Evolutionary conservation across 2,888 invertebrate species (phyloP).

Genomic region (Tiliacea citrago): DNA sequence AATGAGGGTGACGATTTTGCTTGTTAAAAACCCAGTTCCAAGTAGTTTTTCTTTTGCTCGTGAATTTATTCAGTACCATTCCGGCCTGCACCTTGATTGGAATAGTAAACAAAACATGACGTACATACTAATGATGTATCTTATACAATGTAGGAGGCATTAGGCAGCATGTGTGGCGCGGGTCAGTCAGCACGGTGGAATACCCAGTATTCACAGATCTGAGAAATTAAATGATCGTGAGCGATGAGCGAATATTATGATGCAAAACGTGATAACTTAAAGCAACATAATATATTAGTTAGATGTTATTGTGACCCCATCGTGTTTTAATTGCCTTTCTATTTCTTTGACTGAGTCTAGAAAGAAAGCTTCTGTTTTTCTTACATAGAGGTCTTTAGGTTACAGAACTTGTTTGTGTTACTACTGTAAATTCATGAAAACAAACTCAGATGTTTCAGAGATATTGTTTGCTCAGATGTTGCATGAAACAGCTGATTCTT

Average conservation of each 20-base stretch:
- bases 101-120: conserved; percentile 15
- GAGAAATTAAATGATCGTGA: conserved; percentile 25
- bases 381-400: no score
- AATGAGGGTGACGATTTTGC: neutral
- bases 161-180: neutral
- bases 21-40: conserved; percentile 28
- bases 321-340: neutral
- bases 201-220: conserved; percentile 53
- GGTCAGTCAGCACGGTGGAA: conserved; percentile 15
- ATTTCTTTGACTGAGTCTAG: neutral
- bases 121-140: neutral
- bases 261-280: conserved; percentile 1
- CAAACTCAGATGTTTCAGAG: neutral
- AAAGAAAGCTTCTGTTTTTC: neutral
- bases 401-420: neutral
- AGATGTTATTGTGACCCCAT: neutral
- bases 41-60: neutral
- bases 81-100: conserved; percentile 2
- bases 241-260: conserved; percentile 10
- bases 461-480: neutral
- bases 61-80: conserved; percentile 9
- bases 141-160: neutral
- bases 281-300: neutral
- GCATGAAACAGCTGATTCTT: neutral
- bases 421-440: neutral